Evolutionary conservation across 2,797 vertebrate species (phyloP), one percentile per base, ranked within the genome.

Genomic region (Sparidentex hasta): DNA sequence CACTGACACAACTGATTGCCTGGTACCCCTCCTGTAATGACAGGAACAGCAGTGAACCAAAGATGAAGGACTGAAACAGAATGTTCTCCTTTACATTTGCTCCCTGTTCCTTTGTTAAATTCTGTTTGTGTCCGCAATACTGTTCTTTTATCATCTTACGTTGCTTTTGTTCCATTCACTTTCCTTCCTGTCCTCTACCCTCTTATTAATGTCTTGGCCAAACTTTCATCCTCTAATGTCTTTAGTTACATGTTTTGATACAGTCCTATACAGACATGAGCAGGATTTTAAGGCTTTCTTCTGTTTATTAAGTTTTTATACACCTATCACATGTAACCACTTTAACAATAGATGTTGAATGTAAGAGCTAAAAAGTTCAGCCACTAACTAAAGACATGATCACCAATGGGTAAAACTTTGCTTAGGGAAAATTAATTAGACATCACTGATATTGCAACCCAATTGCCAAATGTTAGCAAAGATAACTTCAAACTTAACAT

Each of bases 1-100:
- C 69, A 74, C 63, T 83, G 80, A 85, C 71, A 81, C 78, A 76
- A 77, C 65, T 83, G 72, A 83, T 84, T 87, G 74, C 71, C 77
- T 80, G 65, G 68, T 74, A 55, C 57, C 44, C 62, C 44, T 84
- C 52, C 80, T 72, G n/a, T 84, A 71, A 82, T 84, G 84, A 74
- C 71, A 78, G 48, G 71, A 88, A 79, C 74, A 85, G 77, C 77
- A 71, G 58, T 57, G 48, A 71, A 71, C 41, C 65, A 77, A 67
- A 59, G 70, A 55, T 41, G n/a, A 55, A 59, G 21, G 62, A 78
- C 65, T 75, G 67, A 66, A 62, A 66, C 59, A 61, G 69, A 75
- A 68, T 66, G 73, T 76, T 74, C n/a, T 57, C 58, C 70, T 67
- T 65, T 76, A 20, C 61, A 80, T 79, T 51, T 70, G 57, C 48